Evolutionary conservation across 2,888 invertebrate species (phyloP).

Genomic region (Andrena bucephala): DNA sequence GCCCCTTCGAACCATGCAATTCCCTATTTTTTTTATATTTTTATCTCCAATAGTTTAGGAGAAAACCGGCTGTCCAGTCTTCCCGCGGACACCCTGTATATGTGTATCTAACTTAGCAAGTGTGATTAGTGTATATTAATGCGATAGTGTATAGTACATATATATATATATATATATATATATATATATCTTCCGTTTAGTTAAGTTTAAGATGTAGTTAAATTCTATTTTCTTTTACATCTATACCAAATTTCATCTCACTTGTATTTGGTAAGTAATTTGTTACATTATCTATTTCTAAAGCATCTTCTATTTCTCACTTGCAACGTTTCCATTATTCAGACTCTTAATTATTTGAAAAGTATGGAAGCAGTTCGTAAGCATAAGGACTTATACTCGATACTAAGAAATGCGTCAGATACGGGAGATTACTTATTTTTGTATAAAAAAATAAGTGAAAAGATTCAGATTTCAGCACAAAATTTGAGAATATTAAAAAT

Average conservation of each 20-base stretch:
- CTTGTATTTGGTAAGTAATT: background rate
- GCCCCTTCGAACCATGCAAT: too few species aligned
- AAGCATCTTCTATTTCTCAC: background rate
- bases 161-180: too few species aligned
- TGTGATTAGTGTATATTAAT: background rate
- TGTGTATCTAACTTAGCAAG: background rate
- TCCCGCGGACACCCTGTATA: too few species aligned
- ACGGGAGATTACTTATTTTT: background rate
- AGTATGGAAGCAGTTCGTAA: background rate
- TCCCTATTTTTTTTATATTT: too few species aligned
- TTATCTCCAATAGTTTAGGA: too few species aligned
- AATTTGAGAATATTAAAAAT: background rate
- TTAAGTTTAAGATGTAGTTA: background rate
- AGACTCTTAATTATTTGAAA: slow-evolving; percentile 1
- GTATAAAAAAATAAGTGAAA: background rate
- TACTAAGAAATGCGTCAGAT: slow-evolving; percentile 6
- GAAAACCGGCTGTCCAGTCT: too few species aligned
- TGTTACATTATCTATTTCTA: background rate
- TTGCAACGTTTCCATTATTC: background rate
- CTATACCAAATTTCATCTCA: too few species aligned
- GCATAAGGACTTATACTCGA: slow-evolving; percentile 2
- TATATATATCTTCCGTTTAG: background rate
- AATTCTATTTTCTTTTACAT: background rate
- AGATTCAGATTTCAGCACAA: background rate
- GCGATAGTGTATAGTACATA: background rate